Base-by-base conservation (phyloP, 2,797 vertebrate species). In the Kryptopterus vitreolus region DNA sequence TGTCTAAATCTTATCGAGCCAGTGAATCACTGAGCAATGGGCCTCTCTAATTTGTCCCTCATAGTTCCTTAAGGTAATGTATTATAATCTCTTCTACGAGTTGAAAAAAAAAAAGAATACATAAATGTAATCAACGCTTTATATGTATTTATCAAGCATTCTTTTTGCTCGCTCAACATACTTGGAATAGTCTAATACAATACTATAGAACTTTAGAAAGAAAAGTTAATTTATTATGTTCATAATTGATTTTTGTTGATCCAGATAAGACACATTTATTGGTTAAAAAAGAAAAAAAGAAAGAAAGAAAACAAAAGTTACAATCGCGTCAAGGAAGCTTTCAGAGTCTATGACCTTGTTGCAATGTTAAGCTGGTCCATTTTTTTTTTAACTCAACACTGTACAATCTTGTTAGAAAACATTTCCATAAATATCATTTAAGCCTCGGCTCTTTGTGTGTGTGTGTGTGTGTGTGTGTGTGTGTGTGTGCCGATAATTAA, bases 381-480 rank as follows among this genome's bases (percentile, higher is more conserved):
- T 78, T 82, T 31, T 96, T 46, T 78, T 82, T 31, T 96, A 96
- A 96, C 93, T 93, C 96, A 96, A 98, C 97, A 94, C 96, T 98
- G 95, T 98, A 98, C 98, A 98, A 94, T 95, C 92, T 95, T 94
- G 94, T 95, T 96, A 95, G 93, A 96, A 95, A 96, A 96, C 94
- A 95, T 95, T 95, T 94, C 95, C 96, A 98, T 98, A 99, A 99
- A 99, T 99, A 99, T 95, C 95, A 95, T 98, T 98, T 96, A 95
- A 93, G 95, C 94, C 95, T 95, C 95, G 95, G 96, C 97, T 94
- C 97, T 91, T 94, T 95, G 7, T 38, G 3, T 43, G n/a, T n/a
- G n/a, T n/a, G n/a, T n/a, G n/a, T n/a, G n/a, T n/a, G n/a, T n/a
- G n/a, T n/a, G n/a, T n/a, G n/a, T n/a, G n/a, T n/a, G n/a, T n/a